Conservation (phyloP, 2,113 vertebrate species). For the Xenopus tropicalis region UCB_Xtro_10.0 CM004452.2:8773001-8773500, state of each 20-base stretch:
- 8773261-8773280: conserved; percentile 5
- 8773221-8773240: conserved; percentile 17
- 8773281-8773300: conserved; percentile 1
- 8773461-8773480: no score
- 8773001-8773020: conserved; percentile 30
- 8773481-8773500: no score
- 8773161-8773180: conserved; percentile 44
- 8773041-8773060: conserved; percentile 32
- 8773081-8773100: conserved; percentile 40
- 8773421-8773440: no score
- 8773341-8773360: background rate
- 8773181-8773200: conserved; percentile 19
- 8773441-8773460: no score
- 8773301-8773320: background rate
- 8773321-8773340: background rate
- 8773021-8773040: conserved; percentile 38
- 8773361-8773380: background rate
- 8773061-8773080: conserved; percentile 22
- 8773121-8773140: conserved; percentile 36
- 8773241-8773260: conserved; percentile 29
- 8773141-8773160: conserved; percentile 14
- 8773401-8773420: no score
- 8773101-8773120: conserved; percentile 32
- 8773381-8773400: no score
- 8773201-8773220: conserved; percentile 29